Conservation (phyloP, 2,113 vertebrate species). For the Centropristis striata region DNA sequence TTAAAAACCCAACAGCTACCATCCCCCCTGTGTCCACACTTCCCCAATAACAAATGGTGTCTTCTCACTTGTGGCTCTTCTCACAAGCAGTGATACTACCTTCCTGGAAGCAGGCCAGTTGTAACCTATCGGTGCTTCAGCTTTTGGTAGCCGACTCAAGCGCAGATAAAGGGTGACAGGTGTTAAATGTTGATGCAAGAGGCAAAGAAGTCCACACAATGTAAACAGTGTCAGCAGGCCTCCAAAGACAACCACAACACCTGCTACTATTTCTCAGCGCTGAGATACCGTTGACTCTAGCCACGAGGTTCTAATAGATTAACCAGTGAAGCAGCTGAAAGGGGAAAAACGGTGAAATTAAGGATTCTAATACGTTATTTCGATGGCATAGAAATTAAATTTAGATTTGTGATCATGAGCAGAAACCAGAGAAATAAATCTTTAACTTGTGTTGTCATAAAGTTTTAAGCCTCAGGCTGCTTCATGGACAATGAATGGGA, state of each 20-base stretch:
- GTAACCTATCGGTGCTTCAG: conserved; percentile 14
- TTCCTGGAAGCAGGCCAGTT: background rate
- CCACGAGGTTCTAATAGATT: background rate
- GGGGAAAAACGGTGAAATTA: too few species aligned
- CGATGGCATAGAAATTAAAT: too few species aligned
- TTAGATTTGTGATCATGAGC: too few species aligned
- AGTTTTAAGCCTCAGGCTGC: too few species aligned
- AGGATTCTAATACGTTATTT: too few species aligned
- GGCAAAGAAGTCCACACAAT: conserved; percentile 30
- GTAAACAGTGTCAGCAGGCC: conserved; percentile 25
- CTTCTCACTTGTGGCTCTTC: conserved; percentile 43
- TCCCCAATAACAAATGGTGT: conserved; percentile 63
- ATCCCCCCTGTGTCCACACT: conserved; percentile 25
- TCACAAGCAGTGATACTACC: conserved; percentile 15
- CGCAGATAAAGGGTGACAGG: conserved; percentile 65
- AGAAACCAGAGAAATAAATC: too few species aligned
- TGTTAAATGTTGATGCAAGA: conserved; percentile 58
- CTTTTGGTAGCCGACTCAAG: conserved; percentile 21
- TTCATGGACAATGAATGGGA: too few species aligned
- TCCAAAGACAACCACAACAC: conserved; percentile 36
- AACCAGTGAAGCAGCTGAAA: background rate
- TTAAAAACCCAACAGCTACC: conserved; percentile 29
- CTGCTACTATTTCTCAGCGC: conserved; percentile 53
- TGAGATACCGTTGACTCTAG: background rate
- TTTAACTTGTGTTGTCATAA: too few species aligned